Base-by-base conservation (phyloP, 2,113 vertebrate species). In the Petrocephalus microphthalmus region DNA sequence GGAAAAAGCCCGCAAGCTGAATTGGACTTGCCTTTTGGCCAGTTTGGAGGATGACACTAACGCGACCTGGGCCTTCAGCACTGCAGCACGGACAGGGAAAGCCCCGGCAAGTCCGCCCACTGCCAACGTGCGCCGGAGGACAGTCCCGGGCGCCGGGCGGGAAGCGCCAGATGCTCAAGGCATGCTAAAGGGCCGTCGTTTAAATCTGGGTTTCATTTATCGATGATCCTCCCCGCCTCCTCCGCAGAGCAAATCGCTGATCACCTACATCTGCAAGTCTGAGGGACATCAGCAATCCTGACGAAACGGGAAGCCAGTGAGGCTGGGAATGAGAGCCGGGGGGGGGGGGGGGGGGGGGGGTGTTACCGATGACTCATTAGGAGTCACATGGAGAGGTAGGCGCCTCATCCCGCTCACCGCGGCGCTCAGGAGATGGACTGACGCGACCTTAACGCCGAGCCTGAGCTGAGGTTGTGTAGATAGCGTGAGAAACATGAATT, bases 401-500 rank as follows among this genome's bases (percentile, higher is more conserved):
- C 29, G 49, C 49, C 42, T 3, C 25, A 22, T 25, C 88, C 89
- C 90, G 81, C 90, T 88, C 86, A 2, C 3, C 89, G 90, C 90
- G 92, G 91, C 93, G 93, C 92, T 91, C 90, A 90, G 89, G 89
- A 89, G 93, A 94, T 92, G 93, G 93, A 91, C 87, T 92, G 92
- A 93, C 91, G 90, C 11, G 81, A 83, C 81, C 81, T 49, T 20
- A 13, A 19, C 71, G 37, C 33, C 13, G 0, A 67, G 25, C 10
- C 25, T 13, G n/a, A 67, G 10, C 10, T 3, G 10, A 49, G 45
- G 22, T 54, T 78, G 29, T 19, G 29, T 78, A 42, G 17, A 78
- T 42, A 42, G 71, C 13, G 71, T 78, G 17, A 78, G 19, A 78
- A 33, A 78, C 29, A 42, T 19, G 10, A 42, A 78, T 42, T 78